Evolutionary conservation across 2,888 invertebrate genomes (phyloP).

Genomic region (Nycteola revayana): DNA sequence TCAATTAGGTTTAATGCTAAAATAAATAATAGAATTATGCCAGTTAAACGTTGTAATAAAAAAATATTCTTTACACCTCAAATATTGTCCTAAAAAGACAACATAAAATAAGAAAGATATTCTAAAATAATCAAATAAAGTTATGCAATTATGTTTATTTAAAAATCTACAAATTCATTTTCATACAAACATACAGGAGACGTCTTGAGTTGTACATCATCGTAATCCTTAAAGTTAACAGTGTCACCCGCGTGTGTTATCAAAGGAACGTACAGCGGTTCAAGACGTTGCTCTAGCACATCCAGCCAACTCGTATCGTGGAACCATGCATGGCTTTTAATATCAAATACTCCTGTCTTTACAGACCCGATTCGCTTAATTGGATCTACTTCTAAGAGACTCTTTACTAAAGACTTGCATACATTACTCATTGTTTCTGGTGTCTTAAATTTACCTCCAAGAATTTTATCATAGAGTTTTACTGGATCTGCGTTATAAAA

Average conservation of each 20-base stretch:
- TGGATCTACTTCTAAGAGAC: slow-evolving; percentile 85
- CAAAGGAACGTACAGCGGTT: slow-evolving; percentile 83
- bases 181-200: slow-evolving; percentile 75
- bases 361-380: slow-evolving; percentile 90
- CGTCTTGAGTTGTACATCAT: slow-evolving; percentile 72
- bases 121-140: too few species aligned
- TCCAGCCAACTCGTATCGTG: slow-evolving; percentile 89
- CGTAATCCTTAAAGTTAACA: slow-evolving; percentile 83
- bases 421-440: slow-evolving; percentile 89
- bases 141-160: slow-evolving; percentile 17
- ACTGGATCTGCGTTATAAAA: slow-evolving; percentile 94
- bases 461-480: slow-evolving; percentile 95
- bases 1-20: too few species aligned
- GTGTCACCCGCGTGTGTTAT: slow-evolving; percentile 81
- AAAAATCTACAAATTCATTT: slow-evolving; percentile 86
- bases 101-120: too few species aligned
- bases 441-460: slow-evolving; percentile 91
- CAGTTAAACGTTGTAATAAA: too few species aligned
- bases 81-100: too few species aligned
- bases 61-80: too few species aligned
- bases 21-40: too few species aligned
- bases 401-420: slow-evolving; percentile 89
- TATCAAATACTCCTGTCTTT: slow-evolving; percentile 92
- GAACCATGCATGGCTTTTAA: slow-evolving; percentile 96
- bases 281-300: slow-evolving; percentile 87